Conservation (phyloP, 2,113 vertebrate species). For the Oryzias curvinotus region DNA sequence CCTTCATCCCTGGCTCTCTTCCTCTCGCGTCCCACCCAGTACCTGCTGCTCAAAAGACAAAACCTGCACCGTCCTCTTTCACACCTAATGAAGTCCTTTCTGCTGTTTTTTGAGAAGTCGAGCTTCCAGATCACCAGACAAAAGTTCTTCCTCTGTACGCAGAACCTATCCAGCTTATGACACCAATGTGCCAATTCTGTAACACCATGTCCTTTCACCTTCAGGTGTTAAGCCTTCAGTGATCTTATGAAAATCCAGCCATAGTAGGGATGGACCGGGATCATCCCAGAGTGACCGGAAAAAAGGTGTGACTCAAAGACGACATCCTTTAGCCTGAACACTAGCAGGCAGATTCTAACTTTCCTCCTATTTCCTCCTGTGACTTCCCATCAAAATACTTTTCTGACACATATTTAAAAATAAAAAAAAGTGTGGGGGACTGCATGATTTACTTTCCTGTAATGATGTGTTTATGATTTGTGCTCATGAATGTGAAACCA, state of each 20-base stretch:
- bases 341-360: conserved; percentile 2
- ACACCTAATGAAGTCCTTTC: conserved; percentile 3
- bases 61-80: conserved; percentile 14
- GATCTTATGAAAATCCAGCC: conserved; percentile 51
- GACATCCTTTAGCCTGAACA: conserved; percentile 10
- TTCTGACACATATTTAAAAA: neutral
- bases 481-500: conserved; percentile 5
- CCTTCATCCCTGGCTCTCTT: conserved; percentile 30
- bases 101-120: neutral
- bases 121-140: neutral
- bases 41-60: conserved; percentile 16
- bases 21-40: conserved; percentile 14
- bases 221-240: conserved; percentile 50
- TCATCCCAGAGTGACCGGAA: conserved; percentile 52
- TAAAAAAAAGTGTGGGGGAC: neutral
- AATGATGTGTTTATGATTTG: conserved; percentile 9
- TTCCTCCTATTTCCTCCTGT: conserved; percentile 10
- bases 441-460: conserved; percentile 6
- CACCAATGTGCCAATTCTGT: conserved; percentile 3
- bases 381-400: conserved; percentile 12
- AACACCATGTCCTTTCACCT: conserved; percentile 26
- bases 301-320: conserved; percentile 26
- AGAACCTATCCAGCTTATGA: neutral
- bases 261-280: conserved; percentile 47
- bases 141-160: conserved; percentile 1